These are phyloP conservation scores for Xenops minutus DNA, from an alignment of 2,797 vertebrate genomes.

Conservation along the genomic window DNA sequence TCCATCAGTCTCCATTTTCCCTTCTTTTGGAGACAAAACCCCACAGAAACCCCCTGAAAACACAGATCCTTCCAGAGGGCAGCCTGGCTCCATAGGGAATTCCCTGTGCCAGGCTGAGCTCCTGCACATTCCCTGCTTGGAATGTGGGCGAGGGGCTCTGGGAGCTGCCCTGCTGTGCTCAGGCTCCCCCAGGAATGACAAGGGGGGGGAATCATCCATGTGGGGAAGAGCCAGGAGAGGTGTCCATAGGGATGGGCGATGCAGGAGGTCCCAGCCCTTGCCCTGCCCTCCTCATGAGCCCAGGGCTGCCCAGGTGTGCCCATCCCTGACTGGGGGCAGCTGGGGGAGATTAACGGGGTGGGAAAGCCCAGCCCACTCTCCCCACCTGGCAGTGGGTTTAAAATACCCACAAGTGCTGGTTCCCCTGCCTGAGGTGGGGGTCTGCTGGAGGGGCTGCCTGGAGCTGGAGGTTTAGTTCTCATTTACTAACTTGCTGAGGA, in stretches of 20 bases:
- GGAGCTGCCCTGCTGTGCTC: not conserved
- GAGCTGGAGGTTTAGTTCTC: accelerated
- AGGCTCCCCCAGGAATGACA: not conserved
- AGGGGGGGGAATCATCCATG: accelerated
- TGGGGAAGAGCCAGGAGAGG: not conserved
- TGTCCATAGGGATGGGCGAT: not conserved
- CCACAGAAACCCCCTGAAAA: not conserved
- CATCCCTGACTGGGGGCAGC: not conserved
- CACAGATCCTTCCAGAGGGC: not conserved
- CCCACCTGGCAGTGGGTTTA: not conserved
- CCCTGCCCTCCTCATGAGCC: accelerated
- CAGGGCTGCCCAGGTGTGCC: not conserved
- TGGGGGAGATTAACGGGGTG: accelerated
- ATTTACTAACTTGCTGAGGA: not conserved
- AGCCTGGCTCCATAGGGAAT: not conserved
- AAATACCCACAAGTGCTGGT: accelerated
- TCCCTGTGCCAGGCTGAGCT: no score
- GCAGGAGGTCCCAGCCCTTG: not conserved
- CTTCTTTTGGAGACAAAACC: not conserved
- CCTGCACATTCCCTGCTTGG: no score
- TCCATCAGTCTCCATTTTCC: not conserved
- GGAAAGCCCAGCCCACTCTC: no score
- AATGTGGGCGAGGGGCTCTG: accelerated
- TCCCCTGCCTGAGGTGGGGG: accelerated
- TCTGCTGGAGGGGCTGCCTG: accelerated